phyloP scores from a whole-genome alignment of 2,888 invertebrate species.

The Nemoura dubitans region DNA sequence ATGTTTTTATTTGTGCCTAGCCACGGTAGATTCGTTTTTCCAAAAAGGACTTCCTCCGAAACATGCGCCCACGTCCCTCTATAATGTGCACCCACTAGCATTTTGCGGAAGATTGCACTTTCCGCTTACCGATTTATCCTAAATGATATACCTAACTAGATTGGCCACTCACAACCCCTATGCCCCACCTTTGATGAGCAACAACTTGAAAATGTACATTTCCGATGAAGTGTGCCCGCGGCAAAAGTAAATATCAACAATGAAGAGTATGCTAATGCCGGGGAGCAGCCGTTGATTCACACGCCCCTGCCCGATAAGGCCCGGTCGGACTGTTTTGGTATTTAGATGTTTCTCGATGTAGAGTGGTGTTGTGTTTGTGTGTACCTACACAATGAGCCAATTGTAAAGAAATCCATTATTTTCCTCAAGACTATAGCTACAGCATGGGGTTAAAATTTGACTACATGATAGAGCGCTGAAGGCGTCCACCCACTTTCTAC shows the following conservation, averaged over 20 bases:
- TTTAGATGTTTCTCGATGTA: background rate
- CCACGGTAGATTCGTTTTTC: too few species aligned
- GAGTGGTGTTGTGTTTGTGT: background rate
- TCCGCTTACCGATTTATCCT: background rate
- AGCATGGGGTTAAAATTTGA: background rate
- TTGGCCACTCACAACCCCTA: background rate
- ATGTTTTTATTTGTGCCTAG: too few species aligned
- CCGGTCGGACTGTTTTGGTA: background rate
- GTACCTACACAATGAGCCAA: background rate
- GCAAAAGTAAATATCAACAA: slow-evolving; percentile 45
- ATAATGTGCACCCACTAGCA: too few species aligned
- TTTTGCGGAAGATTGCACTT: too few species aligned
- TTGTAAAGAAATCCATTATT: background rate
- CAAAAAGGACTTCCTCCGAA: too few species aligned
- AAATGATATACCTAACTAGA: background rate
- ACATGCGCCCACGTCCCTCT: too few species aligned
- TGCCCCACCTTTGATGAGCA: background rate
- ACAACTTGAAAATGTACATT: slow-evolving; percentile 30
- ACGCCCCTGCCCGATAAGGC: background rate
- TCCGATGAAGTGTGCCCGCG: background rate
- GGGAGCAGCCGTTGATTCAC: background rate
- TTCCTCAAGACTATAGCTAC: background rate
- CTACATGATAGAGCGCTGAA: background rate
- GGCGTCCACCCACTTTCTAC: background rate
- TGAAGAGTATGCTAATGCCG: slow-evolving; percentile 43